These are phyloP conservation scores for Scortum barcoo DNA, from an alignment of 2,113 vertebrate genomes.

Conservation along the genomic window DNA sequence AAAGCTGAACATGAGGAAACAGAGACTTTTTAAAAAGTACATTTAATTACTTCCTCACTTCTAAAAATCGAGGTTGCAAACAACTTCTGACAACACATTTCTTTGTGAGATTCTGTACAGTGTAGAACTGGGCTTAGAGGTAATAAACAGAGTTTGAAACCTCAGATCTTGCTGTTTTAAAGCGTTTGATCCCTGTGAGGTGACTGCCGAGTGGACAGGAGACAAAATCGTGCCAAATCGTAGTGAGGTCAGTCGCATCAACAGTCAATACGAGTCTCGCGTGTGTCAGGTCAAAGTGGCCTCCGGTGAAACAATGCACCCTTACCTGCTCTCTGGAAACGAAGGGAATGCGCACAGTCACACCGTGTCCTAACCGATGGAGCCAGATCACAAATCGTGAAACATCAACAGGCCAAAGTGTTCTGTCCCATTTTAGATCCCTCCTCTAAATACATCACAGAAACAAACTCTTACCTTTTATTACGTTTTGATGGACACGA, in stretches of 20 bases:
- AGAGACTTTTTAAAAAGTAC: too few relatives aligned
- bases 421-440: neutral
- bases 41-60: neutral
- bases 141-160: neutral
- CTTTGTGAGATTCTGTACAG: neutral
- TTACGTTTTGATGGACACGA: neutral
- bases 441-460: too few relatives aligned
- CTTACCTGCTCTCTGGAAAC: neutral
- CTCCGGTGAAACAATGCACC: conserved; percentile 7
- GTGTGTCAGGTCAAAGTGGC: conserved; percentile 46
- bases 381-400: too few relatives aligned
- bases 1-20: too few relatives aligned
- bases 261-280: neutral
- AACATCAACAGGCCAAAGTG: neutral
- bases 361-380: rapidly evolving
- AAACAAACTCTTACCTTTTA: neutral
- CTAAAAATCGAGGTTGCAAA: neutral
- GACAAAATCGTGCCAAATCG: neutral
- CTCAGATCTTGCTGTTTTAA: neutral
- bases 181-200: neutral
- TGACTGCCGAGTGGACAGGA: neutral
- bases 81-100: neutral
- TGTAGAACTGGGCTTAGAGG: neutral
- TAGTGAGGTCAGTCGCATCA: conserved; percentile 4
- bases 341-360: neutral